These are phyloP conservation scores for Pseudococcus jackbeardsleyi DNA, from an alignment of 2,888 invertebrate species.

Conservation along the genomic window DNA sequence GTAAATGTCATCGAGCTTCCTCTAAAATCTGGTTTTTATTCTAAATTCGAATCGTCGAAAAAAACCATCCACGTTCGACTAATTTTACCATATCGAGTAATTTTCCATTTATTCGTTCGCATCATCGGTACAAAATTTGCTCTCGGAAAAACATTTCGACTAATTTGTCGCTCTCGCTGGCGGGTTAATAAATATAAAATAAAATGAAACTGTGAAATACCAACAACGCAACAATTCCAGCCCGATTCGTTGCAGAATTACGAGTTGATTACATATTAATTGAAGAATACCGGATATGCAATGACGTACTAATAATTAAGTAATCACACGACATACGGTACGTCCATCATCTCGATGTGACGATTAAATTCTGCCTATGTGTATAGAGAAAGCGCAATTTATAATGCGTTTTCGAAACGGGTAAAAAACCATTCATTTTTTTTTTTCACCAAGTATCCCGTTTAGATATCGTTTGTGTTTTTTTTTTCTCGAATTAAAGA, in stretches of 20 bases:
- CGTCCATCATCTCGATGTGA: conserved; percentile 6
- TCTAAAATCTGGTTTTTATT: neutral
- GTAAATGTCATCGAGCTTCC: too few species aligned
- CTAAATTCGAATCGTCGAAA: neutral
- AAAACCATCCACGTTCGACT: neutral
- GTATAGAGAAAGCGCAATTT: neutral
- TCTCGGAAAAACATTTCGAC: neutral
- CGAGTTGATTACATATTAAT: conserved; percentile 40
- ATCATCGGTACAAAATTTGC: neutral
- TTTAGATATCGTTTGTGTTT: neutral
- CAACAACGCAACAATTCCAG: conserved; percentile 4
- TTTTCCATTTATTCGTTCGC: neutral
- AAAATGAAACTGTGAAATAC: neutral
- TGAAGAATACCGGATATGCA: conserved; percentile 27
- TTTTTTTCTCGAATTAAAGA: conserved; percentile 17
- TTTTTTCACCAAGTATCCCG: neutral
- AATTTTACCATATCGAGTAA: neutral
- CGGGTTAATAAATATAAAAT: neutral
- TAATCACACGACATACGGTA: conserved; percentile 28
- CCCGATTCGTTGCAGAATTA: neutral
- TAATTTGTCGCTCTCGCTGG: neutral
- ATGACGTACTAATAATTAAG: conserved; percentile 42
- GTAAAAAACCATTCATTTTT: neutral
- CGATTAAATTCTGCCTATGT: conserved; percentile 3
- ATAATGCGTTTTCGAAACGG: neutral